phyloP scores from a whole-genome alignment of 2,113 vertebrate genomes.

The Entosphenus tridentatus region DNA sequence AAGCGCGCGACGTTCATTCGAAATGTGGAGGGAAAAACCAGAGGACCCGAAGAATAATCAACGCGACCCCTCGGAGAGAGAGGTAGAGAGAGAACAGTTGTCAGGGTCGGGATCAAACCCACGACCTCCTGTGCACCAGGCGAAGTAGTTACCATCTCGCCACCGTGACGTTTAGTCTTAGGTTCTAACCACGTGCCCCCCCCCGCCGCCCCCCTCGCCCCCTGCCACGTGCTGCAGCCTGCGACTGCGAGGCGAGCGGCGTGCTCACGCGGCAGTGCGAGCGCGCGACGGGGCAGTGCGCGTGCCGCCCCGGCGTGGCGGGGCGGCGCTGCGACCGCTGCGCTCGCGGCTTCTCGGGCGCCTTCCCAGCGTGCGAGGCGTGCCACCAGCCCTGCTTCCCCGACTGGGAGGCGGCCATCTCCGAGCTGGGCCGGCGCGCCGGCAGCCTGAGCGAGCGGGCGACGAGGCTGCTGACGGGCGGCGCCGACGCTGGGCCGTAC shows the following conservation, averaged over 20 bases:
- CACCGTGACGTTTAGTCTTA: no score
- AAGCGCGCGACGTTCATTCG: no score
- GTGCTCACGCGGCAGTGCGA: slow-evolving; percentile 48
- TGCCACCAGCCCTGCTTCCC: slow-evolving; percentile 81
- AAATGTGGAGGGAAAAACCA: no score
- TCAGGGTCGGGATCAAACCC: no score
- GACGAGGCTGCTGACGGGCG: slow-evolving; percentile 48
- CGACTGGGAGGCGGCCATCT: slow-evolving; percentile 49
- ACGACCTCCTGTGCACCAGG: no score
- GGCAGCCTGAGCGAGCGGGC: slow-evolving; percentile 54
- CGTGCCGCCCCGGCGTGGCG: slow-evolving; percentile 52
- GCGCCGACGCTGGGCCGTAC: slow-evolving; percentile 49
- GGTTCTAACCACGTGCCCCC: no score
- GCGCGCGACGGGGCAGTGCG: slow-evolving; percentile 43
- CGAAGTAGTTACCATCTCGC: no score
- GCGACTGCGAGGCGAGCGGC: slow-evolving; percentile 60
- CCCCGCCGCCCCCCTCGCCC: no score
- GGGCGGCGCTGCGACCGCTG: slow-evolving; percentile 49
- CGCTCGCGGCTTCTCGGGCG: slow-evolving; percentile 55
- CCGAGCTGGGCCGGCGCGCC: slow-evolving; percentile 55
- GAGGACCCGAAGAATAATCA: no score
- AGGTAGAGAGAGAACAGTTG: no score
- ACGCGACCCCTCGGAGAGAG: no score
- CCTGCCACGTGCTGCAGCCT: slow-evolving; percentile 27
- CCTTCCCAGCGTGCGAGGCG: slow-evolving; percentile 49